Evolutionary conservation across 1,140 invertebrate genomes (phyloP), one percentile per base, ranked within the genome.

Genomic region (Thaumetopoea pityocampa): DNA sequence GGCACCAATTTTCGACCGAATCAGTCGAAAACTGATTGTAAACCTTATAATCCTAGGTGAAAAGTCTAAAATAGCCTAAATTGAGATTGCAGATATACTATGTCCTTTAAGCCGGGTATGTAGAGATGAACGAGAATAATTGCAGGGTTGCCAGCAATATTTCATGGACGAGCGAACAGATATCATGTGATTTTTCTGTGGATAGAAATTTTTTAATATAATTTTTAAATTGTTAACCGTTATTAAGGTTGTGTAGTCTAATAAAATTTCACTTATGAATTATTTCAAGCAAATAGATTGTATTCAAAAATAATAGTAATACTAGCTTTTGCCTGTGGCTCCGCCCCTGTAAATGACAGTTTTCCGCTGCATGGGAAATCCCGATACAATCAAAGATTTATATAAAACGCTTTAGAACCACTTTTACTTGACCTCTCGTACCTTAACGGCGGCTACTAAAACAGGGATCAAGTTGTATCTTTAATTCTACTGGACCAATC

Each of bases 1-100:
- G 55, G 33, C n/a, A 48, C 49, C 56, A 52, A 60, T 64, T 64
- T 64, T 60, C 38, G 43, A 43, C 27, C 12, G 14, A 18, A 46
- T 17, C 14, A 7, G 6, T 8, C 17, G 9, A 10, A 23, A 16
- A 35, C 14, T 16, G 29, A 46, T 16, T 14, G 26, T 15, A 53
- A 47, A 44, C 33, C 30, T 15, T 36, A 37, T 36, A 6, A 0
- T 4, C 2, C 2, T 10, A 6, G 2, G 5, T 8, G 40, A 35
- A 55, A 23, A 20, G 30, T 12, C 33, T n/a, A 38, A 24, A 34
- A 23, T 40, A 3, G 8, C 9, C 34, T 33, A 26, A 24, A 10
- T 18, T 10, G 7, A 20, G 11, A 17, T 23, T 22, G 23, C 15
- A 38, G 32, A n/a, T n/a, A n/a, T n/a, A 36, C 7, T 15, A 24